Base-by-base conservation (phyloP, 2,797 vertebrate species). In the Amazonetta brasiliensis region DNA sequence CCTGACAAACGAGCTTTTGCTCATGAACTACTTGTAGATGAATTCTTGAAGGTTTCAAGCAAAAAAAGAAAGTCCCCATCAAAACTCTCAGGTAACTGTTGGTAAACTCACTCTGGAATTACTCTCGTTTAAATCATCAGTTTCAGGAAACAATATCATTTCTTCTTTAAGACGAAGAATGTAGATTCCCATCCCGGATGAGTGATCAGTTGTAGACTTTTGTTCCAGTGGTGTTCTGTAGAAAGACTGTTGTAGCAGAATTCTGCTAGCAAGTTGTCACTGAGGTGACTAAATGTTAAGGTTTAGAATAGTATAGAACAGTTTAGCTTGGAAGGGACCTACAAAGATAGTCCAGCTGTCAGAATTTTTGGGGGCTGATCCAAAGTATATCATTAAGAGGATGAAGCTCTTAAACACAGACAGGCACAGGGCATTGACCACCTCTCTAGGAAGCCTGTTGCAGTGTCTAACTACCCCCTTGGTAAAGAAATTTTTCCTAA, bases 21-120 rank as follows among this genome's bases (percentile, higher is more conserved):
- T 86, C 95, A 98, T 15, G 98, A 99, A 94, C 98, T 99, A 66
- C 99, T 99, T 87, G 94, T 98, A 5, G 99, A 99, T n/a, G 99
- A 99, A 68, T 99, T 99, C 97, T 98, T 99, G 96, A 99, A 98
- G 11, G 99, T 99, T 96, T 99, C 99, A 81, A 99, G 99, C 96
- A 99, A 98, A 97, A 99, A 99, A 98, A 99, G 99, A 87, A 99
- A 98, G 95, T 96, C 97, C 37, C 98, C 99, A 71, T 98, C 98
- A 79, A 98, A 98, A 93, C 98, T 99, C 74, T 98, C 99, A 84
- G 99, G 99, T 99, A 89, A 85, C 64, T 33, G 13, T 28, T 59
- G 41, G n/a, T 64, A 50, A 74, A 56, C 31, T 52, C 37, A 26
- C 0, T 58, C 39, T 87, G 67, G 18, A 83, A 31, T 20, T 80